A percentile compares a stretch with the other conserved stretches of the same genome.
These are phyloP conservation scores for Neoniphon sammara DNA, from an alignment of 2,797 vertebrate genomes.

Conservation along the genomic window DNA sequence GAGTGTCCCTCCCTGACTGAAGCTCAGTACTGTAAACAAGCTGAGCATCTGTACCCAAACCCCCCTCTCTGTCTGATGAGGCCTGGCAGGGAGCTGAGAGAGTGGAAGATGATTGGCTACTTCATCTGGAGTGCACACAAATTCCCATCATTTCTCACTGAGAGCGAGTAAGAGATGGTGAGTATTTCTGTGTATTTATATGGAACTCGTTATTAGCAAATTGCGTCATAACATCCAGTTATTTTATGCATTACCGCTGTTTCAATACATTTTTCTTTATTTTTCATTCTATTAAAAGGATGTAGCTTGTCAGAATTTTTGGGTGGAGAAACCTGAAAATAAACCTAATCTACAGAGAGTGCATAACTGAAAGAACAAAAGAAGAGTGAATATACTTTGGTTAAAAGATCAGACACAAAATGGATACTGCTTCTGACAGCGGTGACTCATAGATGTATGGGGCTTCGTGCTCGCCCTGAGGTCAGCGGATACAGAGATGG, in stretches of 20 bases:
- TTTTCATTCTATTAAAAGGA: not conserved
- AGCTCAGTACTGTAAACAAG: not conserved
- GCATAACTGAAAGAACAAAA: not conserved
- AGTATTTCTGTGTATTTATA: not conserved
- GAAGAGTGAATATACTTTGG: conserved; percentile 17
- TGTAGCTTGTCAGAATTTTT: too few relatives aligned
- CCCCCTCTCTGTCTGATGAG: not conserved
- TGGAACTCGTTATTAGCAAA: not conserved
- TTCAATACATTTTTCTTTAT: not conserved
- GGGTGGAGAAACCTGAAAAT: too few relatives aligned
- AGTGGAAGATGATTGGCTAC: conserved; percentile 5
- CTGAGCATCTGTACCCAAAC: not conserved
- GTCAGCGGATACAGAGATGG: conserved; percentile 13
- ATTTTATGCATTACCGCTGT: not conserved
- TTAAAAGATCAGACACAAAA: conserved; percentile 16
- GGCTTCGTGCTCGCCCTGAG: conserved; percentile 27
- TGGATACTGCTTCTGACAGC: not conserved
- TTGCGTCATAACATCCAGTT: not conserved
- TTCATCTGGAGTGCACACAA: conserved; percentile 1
- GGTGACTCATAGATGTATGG: conserved; percentile 20
- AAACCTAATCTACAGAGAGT: conserved; percentile 3
- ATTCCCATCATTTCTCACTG: not conserved
- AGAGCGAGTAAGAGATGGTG: not conserved
- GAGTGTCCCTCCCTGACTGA: conserved; percentile 3
- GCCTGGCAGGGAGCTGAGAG: not conserved